Evolutionary conservation across 2,113 vertebrate species (phyloP).

Genomic region (Chascanopsetta lugubris): DNA sequence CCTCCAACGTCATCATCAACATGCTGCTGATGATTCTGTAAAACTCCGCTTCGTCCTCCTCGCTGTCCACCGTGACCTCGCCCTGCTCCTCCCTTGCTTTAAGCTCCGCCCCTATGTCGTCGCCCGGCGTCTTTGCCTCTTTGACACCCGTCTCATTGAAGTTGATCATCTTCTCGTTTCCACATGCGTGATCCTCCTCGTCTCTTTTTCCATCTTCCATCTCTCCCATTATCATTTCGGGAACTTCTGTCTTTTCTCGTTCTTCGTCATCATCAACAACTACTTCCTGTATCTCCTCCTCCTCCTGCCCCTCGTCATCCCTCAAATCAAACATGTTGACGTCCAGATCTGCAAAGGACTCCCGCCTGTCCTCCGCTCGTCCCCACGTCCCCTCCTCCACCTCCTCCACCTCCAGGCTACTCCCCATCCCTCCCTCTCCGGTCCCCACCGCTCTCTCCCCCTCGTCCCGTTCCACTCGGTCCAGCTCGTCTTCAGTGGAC

Average conservation of each 20-base stretch:
- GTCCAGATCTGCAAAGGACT: constrained; percentile 52
- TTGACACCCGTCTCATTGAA: constrained; percentile 1
- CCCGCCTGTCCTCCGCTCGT: constrained; percentile 15
- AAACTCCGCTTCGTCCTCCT: constrained; percentile 60
- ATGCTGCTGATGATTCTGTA: constrained; percentile 71
- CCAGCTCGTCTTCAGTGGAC: constrained; percentile 69
- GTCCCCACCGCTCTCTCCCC: constrained; percentile 2
- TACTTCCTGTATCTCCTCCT: background rate
- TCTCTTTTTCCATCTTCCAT: background rate
- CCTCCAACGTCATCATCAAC: constrained; percentile 62
- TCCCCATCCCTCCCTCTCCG: background rate
- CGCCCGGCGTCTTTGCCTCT: constrained; percentile 3
- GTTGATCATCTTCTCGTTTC: background rate
- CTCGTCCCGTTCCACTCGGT: constrained; percentile 35
- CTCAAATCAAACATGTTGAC: constrained; percentile 63
- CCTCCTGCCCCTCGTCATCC: constrained; percentile 24
- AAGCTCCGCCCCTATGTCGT: background rate
- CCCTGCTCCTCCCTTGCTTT: background rate
- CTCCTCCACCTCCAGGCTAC: background rate
- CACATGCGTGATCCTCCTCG: background rate
- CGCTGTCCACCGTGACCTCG: constrained; percentile 18
- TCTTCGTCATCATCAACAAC: constrained; percentile 7
- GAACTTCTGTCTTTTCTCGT: background rate
- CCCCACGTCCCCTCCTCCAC: constrained; percentile 11
- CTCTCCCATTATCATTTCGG: constrained; percentile 7